Conservation (phyloP, 2,113 vertebrate species). For the Nerophis lumbriciformis region DNA sequence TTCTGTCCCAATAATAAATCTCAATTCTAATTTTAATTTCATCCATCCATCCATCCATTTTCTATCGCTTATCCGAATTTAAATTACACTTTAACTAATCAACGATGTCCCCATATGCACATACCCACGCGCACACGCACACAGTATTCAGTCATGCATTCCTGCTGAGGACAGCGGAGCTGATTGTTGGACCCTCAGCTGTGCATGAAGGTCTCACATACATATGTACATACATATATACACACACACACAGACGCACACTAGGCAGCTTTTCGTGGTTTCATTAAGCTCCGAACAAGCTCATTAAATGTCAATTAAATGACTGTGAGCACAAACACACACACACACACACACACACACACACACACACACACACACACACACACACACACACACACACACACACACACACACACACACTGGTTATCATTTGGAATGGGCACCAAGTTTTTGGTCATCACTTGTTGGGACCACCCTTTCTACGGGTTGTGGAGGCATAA, state of each 20-base stretch:
- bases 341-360: neutral
- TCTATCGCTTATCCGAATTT: neutral
- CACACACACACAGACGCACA: neutral
- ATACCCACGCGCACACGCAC: slow-evolving; percentile 13
- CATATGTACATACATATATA: neutral
- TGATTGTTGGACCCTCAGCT: slow-evolving; percentile 48
- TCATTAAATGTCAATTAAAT: too few relatives aligned
- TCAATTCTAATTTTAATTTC: neutral
- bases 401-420: neutral
- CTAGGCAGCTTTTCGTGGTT: neutral
- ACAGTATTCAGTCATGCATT: slow-evolving; percentile 41
- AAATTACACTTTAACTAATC: neutral
- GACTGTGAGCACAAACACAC: neutral
- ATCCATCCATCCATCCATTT: too few relatives aligned
- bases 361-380: neutral
- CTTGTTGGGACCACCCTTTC: too few relatives aligned
- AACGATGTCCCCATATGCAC: neutral
- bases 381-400: neutral
- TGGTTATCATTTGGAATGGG: too few relatives aligned
- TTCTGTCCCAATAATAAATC: too few relatives aligned
- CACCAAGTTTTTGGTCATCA: too few relatives aligned
- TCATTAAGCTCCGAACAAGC: too few relatives aligned
- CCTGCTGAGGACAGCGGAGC: slow-evolving; percentile 33
- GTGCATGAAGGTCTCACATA: slow-evolving; percentile 52
- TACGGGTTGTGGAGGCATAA: too few relatives aligned